These are phyloP conservation scores for Aphaenogaster ashmeadi DNA, from an alignment of 1,140 invertebrate genomes.

Conservation along the genomic window DNA sequence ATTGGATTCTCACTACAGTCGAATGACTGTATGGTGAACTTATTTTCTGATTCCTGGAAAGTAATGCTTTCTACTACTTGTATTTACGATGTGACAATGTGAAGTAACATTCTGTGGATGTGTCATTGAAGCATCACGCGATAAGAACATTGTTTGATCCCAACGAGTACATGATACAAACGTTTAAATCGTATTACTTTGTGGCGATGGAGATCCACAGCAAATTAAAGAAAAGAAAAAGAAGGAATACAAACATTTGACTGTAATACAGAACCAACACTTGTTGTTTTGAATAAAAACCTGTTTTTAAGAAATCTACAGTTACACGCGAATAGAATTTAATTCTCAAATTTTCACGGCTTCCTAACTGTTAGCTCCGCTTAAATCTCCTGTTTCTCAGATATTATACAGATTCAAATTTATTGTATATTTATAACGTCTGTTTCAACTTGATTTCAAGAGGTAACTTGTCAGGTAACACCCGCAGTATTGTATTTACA, in stretches of 20 bases:
- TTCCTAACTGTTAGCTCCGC: neutral
- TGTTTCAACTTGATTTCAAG: neutral
- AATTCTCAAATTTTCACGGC: neutral
- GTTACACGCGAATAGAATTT: neutral
- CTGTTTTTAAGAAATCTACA: neutral
- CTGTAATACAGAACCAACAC: neutral
- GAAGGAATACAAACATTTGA: neutral
- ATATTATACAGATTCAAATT: neutral
- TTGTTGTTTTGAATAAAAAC: conserved; percentile 18
- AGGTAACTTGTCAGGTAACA: neutral
- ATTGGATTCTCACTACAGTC: neutral
- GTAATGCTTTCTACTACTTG: neutral
- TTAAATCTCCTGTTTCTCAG: neutral
- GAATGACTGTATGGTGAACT: neutral
- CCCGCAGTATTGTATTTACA: no score
- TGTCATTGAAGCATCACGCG: neutral
- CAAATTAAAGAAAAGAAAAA: neutral
- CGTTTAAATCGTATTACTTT: neutral
- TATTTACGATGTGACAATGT: neutral
- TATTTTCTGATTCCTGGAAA: neutral
- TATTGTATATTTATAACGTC: neutral
- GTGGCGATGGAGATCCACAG: neutral
- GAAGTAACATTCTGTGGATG: neutral
- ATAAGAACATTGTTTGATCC: neutral
- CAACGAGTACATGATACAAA: neutral